Evolutionary conservation across 2,888 invertebrate genomes (phyloP).

Genomic region (Hypena proboscidalis): DNA sequence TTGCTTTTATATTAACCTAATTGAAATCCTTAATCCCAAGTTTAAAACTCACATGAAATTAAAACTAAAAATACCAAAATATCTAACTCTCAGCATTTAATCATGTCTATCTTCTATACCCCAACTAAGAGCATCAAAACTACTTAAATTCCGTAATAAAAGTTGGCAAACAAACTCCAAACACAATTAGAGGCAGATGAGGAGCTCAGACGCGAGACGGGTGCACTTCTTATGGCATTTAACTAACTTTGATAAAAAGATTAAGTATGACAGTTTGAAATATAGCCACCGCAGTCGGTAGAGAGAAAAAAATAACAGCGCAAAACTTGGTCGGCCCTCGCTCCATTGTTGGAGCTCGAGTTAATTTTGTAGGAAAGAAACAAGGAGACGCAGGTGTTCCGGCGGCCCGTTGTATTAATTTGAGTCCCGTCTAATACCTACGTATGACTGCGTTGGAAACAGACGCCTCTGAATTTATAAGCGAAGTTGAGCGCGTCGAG

Average conservation of each 20-base stretch:
- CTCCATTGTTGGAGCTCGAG: conserved; percentile 79
- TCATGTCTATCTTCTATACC: conserved; percentile 29
- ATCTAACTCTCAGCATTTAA: conserved; percentile 33
- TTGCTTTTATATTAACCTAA: too few species aligned
- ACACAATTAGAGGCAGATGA: conserved; percentile 80
- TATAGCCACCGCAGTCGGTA: conserved; percentile 78
- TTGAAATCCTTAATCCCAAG: too few species aligned
- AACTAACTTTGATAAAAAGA: conserved; percentile 85
- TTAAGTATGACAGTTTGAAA: conserved; percentile 86
- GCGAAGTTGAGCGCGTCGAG: conserved; percentile 66
- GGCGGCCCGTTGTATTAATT: conserved; percentile 75
- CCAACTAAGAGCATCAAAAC: conserved; percentile 50
- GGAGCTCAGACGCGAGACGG: conserved; percentile 70
- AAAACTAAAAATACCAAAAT: conserved; percentile 16
- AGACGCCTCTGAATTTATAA: conserved; percentile 74
- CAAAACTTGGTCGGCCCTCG: conserved; percentile 70
- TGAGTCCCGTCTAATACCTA: conserved; percentile 79
- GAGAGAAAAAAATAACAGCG: conserved; percentile 74
- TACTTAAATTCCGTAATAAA: conserved; percentile 63
- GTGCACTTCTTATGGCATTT: conserved; percentile 81
- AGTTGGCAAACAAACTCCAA: conserved; percentile 63
- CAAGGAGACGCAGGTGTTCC: conserved; percentile 76
- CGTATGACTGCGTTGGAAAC: conserved; percentile 72
- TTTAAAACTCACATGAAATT: not conserved
- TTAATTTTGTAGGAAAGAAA: conserved; percentile 82